Conservation (phyloP, 1,140 invertebrate genomes). For the Apis florea region DNA sequence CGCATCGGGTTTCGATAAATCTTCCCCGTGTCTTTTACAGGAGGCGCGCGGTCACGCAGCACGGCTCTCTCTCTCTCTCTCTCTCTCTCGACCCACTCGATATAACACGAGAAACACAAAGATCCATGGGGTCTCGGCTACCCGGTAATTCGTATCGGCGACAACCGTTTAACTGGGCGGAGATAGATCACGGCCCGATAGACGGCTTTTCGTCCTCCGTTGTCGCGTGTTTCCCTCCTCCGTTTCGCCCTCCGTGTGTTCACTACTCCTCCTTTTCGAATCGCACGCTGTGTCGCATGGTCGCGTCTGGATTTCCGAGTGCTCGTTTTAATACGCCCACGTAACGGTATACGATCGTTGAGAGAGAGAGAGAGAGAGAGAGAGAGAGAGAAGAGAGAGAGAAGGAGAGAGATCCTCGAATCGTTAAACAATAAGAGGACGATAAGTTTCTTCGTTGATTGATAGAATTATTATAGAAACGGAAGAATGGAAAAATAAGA, state of each 20-base stretch:
- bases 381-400: no score
- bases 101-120: slow-evolving; percentile 55
- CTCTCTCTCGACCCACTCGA: slow-evolving; percentile 40
- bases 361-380: no score
- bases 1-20: slow-evolving; percentile 67
- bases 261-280: not conserved
- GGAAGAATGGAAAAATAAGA: not conserved
- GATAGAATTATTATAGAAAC: no score
- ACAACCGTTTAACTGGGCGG: slow-evolving; percentile 43
- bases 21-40: slow-evolving; percentile 53
- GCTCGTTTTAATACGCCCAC: not conserved
- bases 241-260: not conserved
- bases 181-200: slow-evolving; percentile 42
- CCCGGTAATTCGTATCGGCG: slow-evolving; percentile 56
- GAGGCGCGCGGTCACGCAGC: slow-evolving; percentile 58
- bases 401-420: no score
- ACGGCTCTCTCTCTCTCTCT: slow-evolving; percentile 46
- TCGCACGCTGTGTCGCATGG: not conserved
- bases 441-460: no score
- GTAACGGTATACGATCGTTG: not conserved
- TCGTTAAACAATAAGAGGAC: no score
- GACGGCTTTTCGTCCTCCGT: slow-evolving; percentile 30
- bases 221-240: slow-evolving; percentile 6
- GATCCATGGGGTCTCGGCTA: slow-evolving; percentile 25
- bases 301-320: not conserved